These are phyloP conservation scores for Drosophila mayri DNA, from an alignment of 1,140 invertebrate genomes.

Conservation along the genomic window DNA sequence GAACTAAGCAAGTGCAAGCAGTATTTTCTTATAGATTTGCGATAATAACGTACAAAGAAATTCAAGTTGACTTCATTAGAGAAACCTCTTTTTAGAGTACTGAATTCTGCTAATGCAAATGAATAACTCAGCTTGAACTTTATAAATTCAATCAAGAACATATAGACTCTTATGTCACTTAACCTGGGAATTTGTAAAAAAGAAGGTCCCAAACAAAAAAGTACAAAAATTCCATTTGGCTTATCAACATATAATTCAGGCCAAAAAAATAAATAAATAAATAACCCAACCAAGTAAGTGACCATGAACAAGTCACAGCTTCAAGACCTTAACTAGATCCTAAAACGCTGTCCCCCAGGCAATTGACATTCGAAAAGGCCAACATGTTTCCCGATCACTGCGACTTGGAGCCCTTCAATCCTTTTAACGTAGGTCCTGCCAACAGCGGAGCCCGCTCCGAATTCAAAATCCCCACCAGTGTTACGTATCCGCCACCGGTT, in stretches of 20 bases:
- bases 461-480: constrained; percentile 43
- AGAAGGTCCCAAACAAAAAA: neutral
- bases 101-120: neutral
- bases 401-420: constrained; percentile 47
- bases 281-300: constrained; percentile 18
- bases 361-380: neutral
- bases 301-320: neutral
- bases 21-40: neutral
- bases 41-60: neutral
- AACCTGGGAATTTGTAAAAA: neutral
- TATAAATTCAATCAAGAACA: neutral
- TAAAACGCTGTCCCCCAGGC: neutral
- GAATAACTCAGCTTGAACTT: neutral
- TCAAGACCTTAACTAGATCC: neutral
- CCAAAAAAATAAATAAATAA: constrained; percentile 3
- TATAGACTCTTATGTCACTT: constrained; percentile 11
- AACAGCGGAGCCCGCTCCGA: constrained; percentile 12
- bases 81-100: neutral
- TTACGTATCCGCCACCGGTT: constrained; percentile 57
- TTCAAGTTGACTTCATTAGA: neutral
- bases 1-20: neutral
- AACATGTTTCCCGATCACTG: constrained; percentile 50
- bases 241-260: neutral
- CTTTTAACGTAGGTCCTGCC: constrained; percentile 53
- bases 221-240: constrained; percentile 10